These are phyloP conservation scores for Notiomystis cincta DNA, from an alignment of 2,113 vertebrate genomes.

Conservation along the genomic window DNA sequence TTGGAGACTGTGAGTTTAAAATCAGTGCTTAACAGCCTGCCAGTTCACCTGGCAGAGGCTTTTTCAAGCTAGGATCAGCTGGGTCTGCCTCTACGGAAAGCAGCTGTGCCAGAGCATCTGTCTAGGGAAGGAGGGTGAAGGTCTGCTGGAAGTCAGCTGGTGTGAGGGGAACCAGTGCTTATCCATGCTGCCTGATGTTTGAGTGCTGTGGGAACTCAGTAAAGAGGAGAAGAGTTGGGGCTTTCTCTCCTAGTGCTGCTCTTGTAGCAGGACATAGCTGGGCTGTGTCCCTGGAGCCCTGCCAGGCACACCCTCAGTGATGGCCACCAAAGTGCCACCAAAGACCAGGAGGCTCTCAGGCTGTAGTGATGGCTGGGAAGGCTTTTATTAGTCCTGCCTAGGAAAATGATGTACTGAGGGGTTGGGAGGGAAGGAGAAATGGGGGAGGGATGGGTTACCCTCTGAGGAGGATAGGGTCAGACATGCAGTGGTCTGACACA, in stretches of 20 bases:
- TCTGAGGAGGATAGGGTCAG: neutral
- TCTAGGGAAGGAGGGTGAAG: neutral
- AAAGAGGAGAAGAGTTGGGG: neutral
- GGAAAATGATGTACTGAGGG: neutral
- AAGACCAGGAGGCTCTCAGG: neutral
- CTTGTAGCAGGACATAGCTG: neutral
- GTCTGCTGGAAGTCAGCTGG: neutral
- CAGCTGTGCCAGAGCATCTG: neutral
- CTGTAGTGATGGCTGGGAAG: neutral
- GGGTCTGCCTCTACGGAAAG: neutral
- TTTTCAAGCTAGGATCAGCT: neutral
- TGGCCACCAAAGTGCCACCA: neutral
- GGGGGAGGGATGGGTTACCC: neutral
- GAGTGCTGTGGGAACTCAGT: neutral
- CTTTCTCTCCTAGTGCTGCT: neutral
- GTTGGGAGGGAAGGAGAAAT: neutral
- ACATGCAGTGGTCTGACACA: neutral
- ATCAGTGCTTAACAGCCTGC: neutral
- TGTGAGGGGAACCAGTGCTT: neutral
- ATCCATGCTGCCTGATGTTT: neutral
- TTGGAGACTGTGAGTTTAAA: neutral
- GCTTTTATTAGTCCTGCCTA: neutral
- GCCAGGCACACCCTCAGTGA: neutral
- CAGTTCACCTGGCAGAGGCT: neutral
- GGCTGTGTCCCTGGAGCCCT: neutral